Conservation (phyloP, 1,140 invertebrate genomes). For the Drosophila sp. region DNA sequence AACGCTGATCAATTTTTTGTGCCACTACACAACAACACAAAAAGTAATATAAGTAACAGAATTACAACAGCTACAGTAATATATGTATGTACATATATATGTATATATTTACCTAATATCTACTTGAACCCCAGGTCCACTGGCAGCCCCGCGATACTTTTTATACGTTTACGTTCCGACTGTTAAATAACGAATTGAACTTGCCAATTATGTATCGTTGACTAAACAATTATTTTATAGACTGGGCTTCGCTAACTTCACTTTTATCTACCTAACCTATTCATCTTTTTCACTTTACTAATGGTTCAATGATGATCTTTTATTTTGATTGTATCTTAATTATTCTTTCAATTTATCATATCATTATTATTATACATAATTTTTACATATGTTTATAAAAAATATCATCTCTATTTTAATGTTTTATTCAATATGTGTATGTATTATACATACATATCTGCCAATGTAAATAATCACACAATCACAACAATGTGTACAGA, state of each 20-base stretch:
- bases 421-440: conserved; percentile 39
- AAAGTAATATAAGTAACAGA: conserved; percentile 28
- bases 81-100: conserved; percentile 43
- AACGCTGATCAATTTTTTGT: conserved; percentile 55
- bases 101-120: background rate
- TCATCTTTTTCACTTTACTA: conserved; percentile 6
- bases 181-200: conserved; percentile 50
- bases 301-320: background rate
- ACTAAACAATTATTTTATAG: conserved; percentile 59
- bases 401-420: background rate
- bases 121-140: conserved; percentile 18
- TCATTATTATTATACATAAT: background rate
- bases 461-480: conserved; percentile 68
- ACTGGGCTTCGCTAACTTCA: conserved; percentile 48
- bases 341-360: background rate
- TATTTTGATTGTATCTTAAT: background rate
- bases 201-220: conserved; percentile 66
- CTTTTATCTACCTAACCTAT: conserved; percentile 17
- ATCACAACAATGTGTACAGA: conserved; percentile 48
- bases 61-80: conserved; percentile 44
- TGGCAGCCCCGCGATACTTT: conserved; percentile 27
- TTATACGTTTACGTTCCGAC: conserved; percentile 60
- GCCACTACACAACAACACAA: conserved; percentile 71
- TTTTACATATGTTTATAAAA: conserved; percentile 23
- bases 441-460: conserved; percentile 30